Evolutionary conservation across 2,888 invertebrate genomes (phyloP), one percentile per base, ranked within the genome.

Genomic region (Caenorhabditis plicata): DNA sequence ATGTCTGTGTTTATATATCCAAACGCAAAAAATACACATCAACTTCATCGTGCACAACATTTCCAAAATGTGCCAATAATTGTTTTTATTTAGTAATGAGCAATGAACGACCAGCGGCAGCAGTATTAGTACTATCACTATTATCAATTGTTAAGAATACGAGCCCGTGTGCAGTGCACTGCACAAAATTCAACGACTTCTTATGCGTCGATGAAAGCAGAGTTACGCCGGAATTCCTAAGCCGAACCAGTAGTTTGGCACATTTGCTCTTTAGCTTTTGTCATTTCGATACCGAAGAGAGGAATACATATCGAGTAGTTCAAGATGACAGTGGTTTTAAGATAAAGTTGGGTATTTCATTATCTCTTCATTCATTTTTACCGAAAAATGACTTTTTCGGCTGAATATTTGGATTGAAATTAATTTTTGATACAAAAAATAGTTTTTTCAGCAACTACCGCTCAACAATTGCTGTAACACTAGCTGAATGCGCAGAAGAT

Each of bases 181-280:
- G 42, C n/a, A 3, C 4, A 9, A 27, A 42, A 20, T 7, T 42
- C 2, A 42, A 29, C n/a, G 42, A 42, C 11, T 42, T 31, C 31
- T 11, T 42, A 11, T 42, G 42, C 22, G 42, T 31, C 15, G 17
- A 22, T 13, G 42, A 42, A 7, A 20, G 31, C 31, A 31, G 27
- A n/a, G 17, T 42, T 20, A 42, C 42, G 7, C 42, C 42, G 11
- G 3, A 11, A 9, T 42, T 42, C n/a, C 15, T 42, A 4, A 29
- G 22, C 31, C 42, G 42, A 7, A 22, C 31, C 4, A 19, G 31
- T 22, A 20, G 17, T 20, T 11, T 42, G 2, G 19, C 42, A 5
- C 17, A 42, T 42, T 31, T 42, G 15, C 22, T 42, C 13, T 42
- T 42, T 31, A 42, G 42, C 19, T 31, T 42, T n/a, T 42, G 42